These are phyloP conservation scores for Caenorhabditis elegans DNA, from an alignment of 1,140 invertebrate genomes.

Conservation along the genomic window WBcel235 BX284605.5:6333501-6334000, in stretches of 20 bases:
- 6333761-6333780: too few relatives aligned
- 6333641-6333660: background rate
- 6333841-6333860: conserved; percentile 45
- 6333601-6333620: conserved; percentile 38
- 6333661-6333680: background rate
- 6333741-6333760: too few relatives aligned
- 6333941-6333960: conserved; percentile 42
- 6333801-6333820: too few relatives aligned
- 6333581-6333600: conserved; percentile 47
- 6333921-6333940: conserved; percentile 35
- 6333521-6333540: conserved; percentile 39
- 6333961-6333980: conserved; percentile 33
- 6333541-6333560: conserved; percentile 47
- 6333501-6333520: conserved; percentile 44
- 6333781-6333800: too few relatives aligned
- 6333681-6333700: too few relatives aligned
- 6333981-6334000: background rate
- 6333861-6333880: conserved; percentile 42
- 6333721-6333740: too few relatives aligned
- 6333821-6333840: too few relatives aligned
- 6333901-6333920: conserved; percentile 9
- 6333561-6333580: conserved; percentile 48
- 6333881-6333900: conserved; percentile 31
- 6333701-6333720: too few relatives aligned
- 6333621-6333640: conserved; percentile 46